Conservation (phyloP, 2,888 invertebrate genomes). For the Eupithecia subfuscata region DNA sequence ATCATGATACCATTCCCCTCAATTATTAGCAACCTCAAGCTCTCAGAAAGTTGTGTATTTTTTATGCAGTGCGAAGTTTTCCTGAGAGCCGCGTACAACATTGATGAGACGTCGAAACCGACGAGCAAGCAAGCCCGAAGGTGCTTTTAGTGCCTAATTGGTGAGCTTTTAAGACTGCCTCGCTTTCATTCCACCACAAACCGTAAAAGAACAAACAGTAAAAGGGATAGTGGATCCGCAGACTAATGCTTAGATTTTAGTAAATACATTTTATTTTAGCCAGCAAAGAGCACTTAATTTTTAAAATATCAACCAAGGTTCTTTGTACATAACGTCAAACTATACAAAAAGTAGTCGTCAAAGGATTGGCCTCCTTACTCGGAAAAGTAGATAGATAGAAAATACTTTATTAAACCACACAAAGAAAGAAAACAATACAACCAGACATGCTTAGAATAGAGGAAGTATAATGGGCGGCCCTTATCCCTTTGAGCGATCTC, state of each 20-base stretch:
- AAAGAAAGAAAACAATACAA: no score
- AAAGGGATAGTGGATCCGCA: conserved; percentile 19
- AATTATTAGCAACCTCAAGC: conserved; percentile 39
- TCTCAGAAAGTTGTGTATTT: conserved; percentile 42
- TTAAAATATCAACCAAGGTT: not conserved
- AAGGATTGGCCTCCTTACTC: not conserved
- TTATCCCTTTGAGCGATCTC: no score
- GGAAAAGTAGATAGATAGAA: no score
- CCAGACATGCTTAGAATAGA: no score
- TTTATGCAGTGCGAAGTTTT: conserved; percentile 60
- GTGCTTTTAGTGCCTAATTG: conserved; percentile 85
- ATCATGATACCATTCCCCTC: conserved; percentile 27
- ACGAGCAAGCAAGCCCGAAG: conserved; percentile 74
- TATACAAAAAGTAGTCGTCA: not conserved
- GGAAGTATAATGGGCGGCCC: no score
- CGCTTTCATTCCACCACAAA: conserved; percentile 77
- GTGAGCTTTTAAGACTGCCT: conserved; percentile 83
- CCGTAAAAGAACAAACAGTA: conserved; percentile 41
- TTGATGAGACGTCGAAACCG: conserved; percentile 80
- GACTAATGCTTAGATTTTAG: conserved; percentile 6
- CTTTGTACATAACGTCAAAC: not conserved
- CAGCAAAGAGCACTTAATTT: not conserved
- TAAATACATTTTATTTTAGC: conserved; percentile 15
- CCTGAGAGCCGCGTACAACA: conserved; percentile 78
- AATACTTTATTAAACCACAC: no score